Evolutionary conservation across 1,140 invertebrate genomes (phyloP).

Genomic region (Gonioctena quinquepunctata): DNA sequence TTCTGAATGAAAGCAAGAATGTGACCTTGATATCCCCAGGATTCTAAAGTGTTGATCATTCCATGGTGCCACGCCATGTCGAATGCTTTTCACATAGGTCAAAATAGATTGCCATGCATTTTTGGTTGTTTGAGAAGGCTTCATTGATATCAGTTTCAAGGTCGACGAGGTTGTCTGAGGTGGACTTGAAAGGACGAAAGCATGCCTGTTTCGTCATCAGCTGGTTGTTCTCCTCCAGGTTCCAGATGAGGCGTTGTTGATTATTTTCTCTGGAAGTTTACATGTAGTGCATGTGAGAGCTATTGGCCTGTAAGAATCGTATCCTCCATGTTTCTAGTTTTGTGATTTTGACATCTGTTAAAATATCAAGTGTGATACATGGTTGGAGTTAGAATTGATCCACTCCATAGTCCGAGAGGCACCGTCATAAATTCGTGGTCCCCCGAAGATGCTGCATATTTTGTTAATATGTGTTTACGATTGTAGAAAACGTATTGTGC

Average conservation of each 20-base stretch:
- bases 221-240: constrained; percentile 14
- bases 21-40: constrained; percentile 7
- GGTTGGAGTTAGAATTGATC: not conserved
- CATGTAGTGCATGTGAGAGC: constrained; percentile 24
- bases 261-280: constrained; percentile 31
- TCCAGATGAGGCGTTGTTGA: constrained; percentile 23
- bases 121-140: constrained; percentile 13
- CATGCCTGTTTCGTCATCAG: constrained; percentile 17
- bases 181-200: constrained; percentile 20
- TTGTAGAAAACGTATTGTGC: too few species aligned
- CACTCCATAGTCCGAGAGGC: too few species aligned
- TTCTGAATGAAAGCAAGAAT: constrained; percentile 17
- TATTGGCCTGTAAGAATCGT: constrained; percentile 18
- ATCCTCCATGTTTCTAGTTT: not conserved
- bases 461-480: too few species aligned
- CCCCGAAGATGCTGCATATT: too few species aligned
- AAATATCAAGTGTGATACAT: too few species aligned
- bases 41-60: constrained; percentile 19
- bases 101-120: constrained; percentile 19
- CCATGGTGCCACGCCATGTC: constrained; percentile 15
- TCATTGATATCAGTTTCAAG: constrained; percentile 21
- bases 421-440: too few species aligned
- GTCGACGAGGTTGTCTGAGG: constrained; percentile 25
- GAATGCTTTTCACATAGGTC: constrained; percentile 24
- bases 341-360: too few species aligned